Conservation (phyloP, 2,797 vertebrate genomes). For the Molothrus aeneus region DNA sequence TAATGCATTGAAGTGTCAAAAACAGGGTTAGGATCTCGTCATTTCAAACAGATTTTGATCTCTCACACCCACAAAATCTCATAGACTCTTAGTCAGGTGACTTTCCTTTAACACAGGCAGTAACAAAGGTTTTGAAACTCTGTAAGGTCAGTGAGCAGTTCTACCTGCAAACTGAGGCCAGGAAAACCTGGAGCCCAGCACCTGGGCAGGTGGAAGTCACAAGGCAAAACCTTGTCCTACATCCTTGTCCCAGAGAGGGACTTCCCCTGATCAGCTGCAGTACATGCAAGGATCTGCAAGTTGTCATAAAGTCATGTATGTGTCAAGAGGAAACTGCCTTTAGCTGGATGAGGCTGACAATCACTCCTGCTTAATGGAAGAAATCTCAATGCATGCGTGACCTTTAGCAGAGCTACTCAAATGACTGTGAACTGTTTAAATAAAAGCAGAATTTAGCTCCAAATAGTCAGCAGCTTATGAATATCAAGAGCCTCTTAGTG, state of each 20-base stretch:
- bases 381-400: rapidly evolving
- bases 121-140: neutral
- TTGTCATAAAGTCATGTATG: neutral
- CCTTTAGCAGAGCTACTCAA: neutral
- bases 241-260: neutral
- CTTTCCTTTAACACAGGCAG: neutral
- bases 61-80: neutral
- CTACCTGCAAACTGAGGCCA: neutral
- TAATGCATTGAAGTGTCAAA: neutral
- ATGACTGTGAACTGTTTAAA: neutral
- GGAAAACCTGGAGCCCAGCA: neutral
- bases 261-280: neutral
- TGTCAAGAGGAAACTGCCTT: neutral
- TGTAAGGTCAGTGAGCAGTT: rapidly evolving
- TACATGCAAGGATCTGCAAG: neutral
- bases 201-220: neutral
- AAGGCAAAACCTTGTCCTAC: neutral
- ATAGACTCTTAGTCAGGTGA: neutral
- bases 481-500: neutral
- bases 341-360: neutral
- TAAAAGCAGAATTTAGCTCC: neutral
- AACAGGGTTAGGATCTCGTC: neutral
- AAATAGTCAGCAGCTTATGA: neutral
- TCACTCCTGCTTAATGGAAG: neutral
- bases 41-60: neutral